Evolutionary conservation across 53 echinoderm and acorn worm genomes (phyloP).

Genomic region (Hippasteria phrygiana): DNA sequence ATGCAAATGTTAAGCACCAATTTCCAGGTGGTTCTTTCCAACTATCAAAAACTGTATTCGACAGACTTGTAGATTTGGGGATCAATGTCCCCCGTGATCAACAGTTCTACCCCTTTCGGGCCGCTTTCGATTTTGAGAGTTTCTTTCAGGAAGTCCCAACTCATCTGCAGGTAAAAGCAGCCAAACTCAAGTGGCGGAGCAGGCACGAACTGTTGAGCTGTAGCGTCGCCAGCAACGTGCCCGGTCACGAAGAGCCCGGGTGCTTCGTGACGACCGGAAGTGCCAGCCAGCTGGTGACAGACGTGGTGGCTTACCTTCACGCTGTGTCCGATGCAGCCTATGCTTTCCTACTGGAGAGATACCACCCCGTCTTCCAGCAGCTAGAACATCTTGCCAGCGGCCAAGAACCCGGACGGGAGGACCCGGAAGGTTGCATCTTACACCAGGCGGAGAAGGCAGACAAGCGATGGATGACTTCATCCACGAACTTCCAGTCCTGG

Average conservation of each 20-base stretch:
- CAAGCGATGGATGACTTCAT: constrained; percentile 10
- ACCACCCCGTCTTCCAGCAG: neutral
- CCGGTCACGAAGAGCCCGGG: constrained; percentile 20
- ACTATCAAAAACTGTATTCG: constrained; percentile 51
- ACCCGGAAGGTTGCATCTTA: too few relatives aligned
- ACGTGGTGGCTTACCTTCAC: constrained; percentile 33
- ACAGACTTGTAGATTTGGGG: constrained; percentile 49
- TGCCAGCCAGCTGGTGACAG: constrained; percentile 29
- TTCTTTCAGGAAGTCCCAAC: constrained; percentile 16
- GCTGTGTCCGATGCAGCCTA: constrained; percentile 6
- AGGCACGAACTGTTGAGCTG: constrained; percentile 44
- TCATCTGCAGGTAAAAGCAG: neutral
- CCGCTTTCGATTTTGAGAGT: constrained; percentile 65
- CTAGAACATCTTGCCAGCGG: neutral
- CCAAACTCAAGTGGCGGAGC: constrained; percentile 18
- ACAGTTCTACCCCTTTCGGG: constrained; percentile 40
- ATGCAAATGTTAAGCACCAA: constrained; percentile 11
- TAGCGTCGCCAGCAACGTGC: constrained; percentile 63
- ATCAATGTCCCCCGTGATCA: constrained; percentile 12
- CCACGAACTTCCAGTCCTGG: constrained; percentile 36
- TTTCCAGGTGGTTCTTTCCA: constrained; percentile 51
- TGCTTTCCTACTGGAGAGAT: neutral
- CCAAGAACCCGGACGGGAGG: too few relatives aligned
- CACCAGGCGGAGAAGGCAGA: neutral
- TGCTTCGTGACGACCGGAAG: constrained; percentile 61